phyloP scores from a whole-genome alignment of 1,140 invertebrate genomes.

The Amphibalanus amphitrite region DNA sequence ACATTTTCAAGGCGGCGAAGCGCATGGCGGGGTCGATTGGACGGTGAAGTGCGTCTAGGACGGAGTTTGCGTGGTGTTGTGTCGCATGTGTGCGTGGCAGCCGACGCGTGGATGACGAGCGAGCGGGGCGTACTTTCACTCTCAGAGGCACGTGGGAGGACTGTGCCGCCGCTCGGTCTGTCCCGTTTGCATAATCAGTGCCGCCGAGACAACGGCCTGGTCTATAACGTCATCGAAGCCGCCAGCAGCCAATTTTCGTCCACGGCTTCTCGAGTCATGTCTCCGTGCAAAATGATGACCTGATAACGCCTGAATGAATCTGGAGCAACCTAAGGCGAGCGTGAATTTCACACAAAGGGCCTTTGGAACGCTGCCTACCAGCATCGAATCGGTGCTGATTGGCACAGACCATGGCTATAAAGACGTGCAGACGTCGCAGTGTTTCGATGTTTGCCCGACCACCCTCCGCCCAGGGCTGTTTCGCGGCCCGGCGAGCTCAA shows the following conservation, averaged over 20 bases:
- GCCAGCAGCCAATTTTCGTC: too few species aligned
- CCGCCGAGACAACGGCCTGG: too few species aligned
- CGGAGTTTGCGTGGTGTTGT: not conserved
- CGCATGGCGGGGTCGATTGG: not conserved
- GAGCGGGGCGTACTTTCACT: not conserved
- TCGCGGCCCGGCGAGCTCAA: not conserved
- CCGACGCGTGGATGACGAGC: not conserved
- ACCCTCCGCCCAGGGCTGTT: not conserved
- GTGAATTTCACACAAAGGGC: too few species aligned
- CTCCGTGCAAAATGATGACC: too few species aligned
- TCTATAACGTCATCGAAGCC: too few species aligned
- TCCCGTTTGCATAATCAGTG: not conserved
- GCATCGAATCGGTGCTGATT: too few species aligned
- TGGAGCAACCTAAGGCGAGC: too few species aligned
- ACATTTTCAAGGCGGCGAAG: not conserved
- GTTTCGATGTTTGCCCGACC: not conserved
- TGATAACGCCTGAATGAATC: too few species aligned
- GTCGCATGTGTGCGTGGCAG: not conserved
- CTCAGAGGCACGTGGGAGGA: not conserved
- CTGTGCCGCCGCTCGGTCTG: too few species aligned
- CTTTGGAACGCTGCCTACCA: too few species aligned
- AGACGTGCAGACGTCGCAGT: too few species aligned
- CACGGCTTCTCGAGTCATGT: too few species aligned
- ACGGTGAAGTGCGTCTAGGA: not conserved
- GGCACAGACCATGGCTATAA: not conserved